Evolutionary conservation across 2,888 invertebrate species (phyloP), one percentile per base, ranked within the genome.

Genomic region (Gortyna flavago): DNA sequence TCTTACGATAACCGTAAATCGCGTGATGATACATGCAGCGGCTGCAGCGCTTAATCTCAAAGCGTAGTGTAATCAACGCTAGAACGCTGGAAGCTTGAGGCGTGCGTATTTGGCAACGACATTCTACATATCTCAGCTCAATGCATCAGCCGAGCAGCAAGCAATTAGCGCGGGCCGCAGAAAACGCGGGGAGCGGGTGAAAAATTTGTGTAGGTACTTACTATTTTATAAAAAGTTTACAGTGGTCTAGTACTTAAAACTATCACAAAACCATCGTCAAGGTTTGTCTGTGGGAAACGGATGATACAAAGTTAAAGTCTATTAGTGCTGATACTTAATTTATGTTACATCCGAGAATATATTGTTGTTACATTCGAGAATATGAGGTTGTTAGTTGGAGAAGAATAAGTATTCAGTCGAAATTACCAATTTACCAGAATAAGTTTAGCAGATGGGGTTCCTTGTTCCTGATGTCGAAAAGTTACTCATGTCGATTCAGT

Each of bases 71-170:
- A 87, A 88, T 87, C 87, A 88, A 86, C 85, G 87, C 77, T 74
- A 74, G 61, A 54, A 61, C 74, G 73, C 65, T 64, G 79, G 79
- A 86, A 85, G 79, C 82, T 85, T 77, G 85, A 83, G 83, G 78
- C 83, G 72, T 84, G 80, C 86, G 85, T 87, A 80, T 85, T 85
- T 85, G 84, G 87, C 79, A 85, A 76, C 85, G 80, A 80, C 84
- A 80, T 84, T 75, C 83, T 79, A 41, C 41, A 41, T 41, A 80
- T 80, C 83, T 83, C 66, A 68, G 76, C 80, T 83, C 77, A 83
- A 79, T 86, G 88, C 79, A 81, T 86, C 83, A 85, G 75, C 61
- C 77, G 72, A 74, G 82, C 78, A 80, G 81, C 57, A 79, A 86
- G 88, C 81, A 88, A 83, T 87, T 85, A 83, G 79, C 59, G 72